These are phyloP conservation scores for Cossypha heuglini DNA, from an alignment of 2,797 vertebrate genomes.

Conservation along the genomic window DNA sequence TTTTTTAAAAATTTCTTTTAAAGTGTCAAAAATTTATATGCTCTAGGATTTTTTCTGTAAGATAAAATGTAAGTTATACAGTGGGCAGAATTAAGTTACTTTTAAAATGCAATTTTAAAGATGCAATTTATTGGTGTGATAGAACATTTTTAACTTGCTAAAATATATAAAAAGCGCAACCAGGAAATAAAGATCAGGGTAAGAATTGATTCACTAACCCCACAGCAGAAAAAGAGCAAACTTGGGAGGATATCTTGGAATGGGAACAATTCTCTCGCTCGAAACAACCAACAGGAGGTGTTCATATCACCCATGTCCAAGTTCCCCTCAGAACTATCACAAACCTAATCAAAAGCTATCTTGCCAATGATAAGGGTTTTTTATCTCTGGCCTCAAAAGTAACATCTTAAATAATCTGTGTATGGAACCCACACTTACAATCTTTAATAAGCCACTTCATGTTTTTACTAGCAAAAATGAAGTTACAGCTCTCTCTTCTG, in stretches of 20 bases:
- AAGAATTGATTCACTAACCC: neutral
- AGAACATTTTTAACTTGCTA: neutral
- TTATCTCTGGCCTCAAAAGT: neutral
- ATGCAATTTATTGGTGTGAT: neutral
- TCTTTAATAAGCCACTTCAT: slow-evolving; percentile 42
- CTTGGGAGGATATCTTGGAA: neutral
- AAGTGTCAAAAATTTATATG: neutral
- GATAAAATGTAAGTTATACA: neutral
- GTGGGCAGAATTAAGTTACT: neutral
- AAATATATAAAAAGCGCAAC: neutral
- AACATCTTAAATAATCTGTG: slow-evolving; percentile 1
- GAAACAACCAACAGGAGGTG: neutral
- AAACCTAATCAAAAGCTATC: neutral
- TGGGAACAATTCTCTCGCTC: neutral
- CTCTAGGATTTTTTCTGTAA: neutral
- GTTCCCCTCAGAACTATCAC: neutral
- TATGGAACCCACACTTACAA: slow-evolving; percentile 13
- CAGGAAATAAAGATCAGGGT: neutral
- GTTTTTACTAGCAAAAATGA: slow-evolving; percentile 47
- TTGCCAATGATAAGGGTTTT: neutral
- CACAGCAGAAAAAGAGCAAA: neutral
- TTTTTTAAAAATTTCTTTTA: neutral
- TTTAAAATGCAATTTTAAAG: neutral
- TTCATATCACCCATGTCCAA: rapidly evolving
- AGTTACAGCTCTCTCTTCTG: slow-evolving; percentile 36